phyloP scores from a whole-genome alignment of 2,797 vertebrate species.

The Coracias cyanogaster region DNA sequence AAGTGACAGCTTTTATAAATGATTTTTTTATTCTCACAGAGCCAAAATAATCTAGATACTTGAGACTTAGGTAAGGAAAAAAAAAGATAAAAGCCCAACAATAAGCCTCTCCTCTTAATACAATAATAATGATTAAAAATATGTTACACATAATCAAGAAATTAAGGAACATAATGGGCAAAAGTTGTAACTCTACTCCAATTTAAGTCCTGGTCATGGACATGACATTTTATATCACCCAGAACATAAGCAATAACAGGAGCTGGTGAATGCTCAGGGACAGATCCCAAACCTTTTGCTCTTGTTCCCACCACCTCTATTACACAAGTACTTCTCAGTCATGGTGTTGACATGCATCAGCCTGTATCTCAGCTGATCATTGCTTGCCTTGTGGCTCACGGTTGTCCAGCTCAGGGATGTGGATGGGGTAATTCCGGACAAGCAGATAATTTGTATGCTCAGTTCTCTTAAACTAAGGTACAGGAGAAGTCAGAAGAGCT shows the following conservation, averaged over 20 bases:
- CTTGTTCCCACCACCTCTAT: not conserved
- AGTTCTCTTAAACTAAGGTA: not conserved
- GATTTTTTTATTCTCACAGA: not conserved
- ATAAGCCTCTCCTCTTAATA: not conserved
- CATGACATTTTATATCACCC: not conserved
- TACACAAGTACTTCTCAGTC: not conserved
- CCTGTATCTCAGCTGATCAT: not conserved
- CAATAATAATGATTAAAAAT: not conserved
- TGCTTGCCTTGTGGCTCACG: not conserved
- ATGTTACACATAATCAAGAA: not conserved
- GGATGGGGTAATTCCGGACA: not conserved
- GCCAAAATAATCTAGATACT: not conserved
- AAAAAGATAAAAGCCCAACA: not conserved
- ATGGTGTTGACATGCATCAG: not conserved
- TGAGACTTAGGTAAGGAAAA: not conserved
- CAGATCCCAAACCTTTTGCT: not conserved
- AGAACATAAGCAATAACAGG: not conserved
- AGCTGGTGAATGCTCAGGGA: not conserved
- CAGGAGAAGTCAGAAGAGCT: not conserved
- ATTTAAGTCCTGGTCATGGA: not conserved
- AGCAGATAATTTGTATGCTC: not conserved
- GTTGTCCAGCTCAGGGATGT: not conserved
- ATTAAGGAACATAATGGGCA: not conserved
- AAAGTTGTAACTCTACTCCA: not conserved
- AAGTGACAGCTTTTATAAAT: not conserved